A percentile compares a stretch with the other conserved stretches of the same genome.
phyloP scores from a whole-genome alignment of 1,140 invertebrate species.

The Littorina saxatilis region DNA sequence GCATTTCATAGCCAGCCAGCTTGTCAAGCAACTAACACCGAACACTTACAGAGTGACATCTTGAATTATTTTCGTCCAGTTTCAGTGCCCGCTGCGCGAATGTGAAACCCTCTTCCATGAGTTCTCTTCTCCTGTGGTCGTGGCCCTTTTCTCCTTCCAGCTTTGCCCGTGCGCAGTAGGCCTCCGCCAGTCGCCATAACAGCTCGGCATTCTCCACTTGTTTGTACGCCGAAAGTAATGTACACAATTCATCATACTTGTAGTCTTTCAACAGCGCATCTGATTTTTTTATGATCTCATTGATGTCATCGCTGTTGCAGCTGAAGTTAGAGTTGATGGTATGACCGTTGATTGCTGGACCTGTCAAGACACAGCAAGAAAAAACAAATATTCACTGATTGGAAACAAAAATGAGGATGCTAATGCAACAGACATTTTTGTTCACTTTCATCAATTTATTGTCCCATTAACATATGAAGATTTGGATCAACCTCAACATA shows the following conservation, averaged over 20 bases:
- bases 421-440: too few relatives aligned
- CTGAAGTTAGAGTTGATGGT: neutral
- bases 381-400: neutral
- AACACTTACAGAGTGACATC: slow-evolving; percentile 33
- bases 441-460: too few relatives aligned
- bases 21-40: too few relatives aligned
- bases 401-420: too few relatives aligned
- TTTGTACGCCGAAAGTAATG: neutral
- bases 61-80: slow-evolving; percentile 12
- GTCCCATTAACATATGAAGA: too few relatives aligned
- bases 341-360: neutral
- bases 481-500: too few relatives aligned
- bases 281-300: neutral
- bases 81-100: slow-evolving; percentile 26
- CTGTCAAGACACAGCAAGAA: neutral
- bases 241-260: slow-evolving; percentile 14
- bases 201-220: slow-evolving; percentile 34
- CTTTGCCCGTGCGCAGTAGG: slow-evolving; percentile 20
- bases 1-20: too few relatives aligned
- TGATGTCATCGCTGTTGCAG: neutral
- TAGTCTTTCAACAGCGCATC: slow-evolving; percentile 6
- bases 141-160: slow-evolving; percentile 28
- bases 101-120: slow-evolving; percentile 31
- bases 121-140: slow-evolving; percentile 20
- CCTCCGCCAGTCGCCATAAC: slow-evolving; percentile 31